A percentile compares a stretch with the other conserved stretches of the same genome.
Evolutionary conservation across 2,888 invertebrate species (phyloP).

Genomic region (Cephalotes varians): DNA sequence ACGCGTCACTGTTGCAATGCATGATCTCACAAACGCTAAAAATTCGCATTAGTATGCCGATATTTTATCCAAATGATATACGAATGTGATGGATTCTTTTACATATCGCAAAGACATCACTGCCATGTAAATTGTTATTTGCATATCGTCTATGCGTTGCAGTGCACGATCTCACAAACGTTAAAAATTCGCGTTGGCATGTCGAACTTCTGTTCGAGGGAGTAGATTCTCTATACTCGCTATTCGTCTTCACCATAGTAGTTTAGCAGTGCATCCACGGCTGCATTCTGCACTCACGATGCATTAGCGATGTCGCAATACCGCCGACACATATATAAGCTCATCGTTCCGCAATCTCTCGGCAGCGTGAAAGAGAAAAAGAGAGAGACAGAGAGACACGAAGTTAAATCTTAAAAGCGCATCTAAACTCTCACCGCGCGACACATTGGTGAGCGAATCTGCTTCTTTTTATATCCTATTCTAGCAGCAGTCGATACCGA

Average conservation of each 20-base stretch:
- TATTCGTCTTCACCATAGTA: conserved; percentile 48
- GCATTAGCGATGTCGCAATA: conserved; percentile 73
- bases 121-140: neutral
- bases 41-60: neutral
- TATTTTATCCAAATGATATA: neutral
- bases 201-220: conserved; percentile 26
- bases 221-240: conserved; percentile 40
- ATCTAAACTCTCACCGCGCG: conserved; percentile 51
- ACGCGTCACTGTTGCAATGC: too few relatives aligned
- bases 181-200: conserved; percentile 42
- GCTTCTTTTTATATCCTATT: conserved; percentile 51
- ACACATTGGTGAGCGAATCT: conserved; percentile 20
- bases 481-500: neutral
- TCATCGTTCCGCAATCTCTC: conserved; percentile 44
- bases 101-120: neutral
- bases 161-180: neutral
- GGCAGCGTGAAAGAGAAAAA: conserved; percentile 44
- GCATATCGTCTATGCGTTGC: neutral
- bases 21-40: too few relatives aligned
- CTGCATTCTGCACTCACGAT: conserved; percentile 67
- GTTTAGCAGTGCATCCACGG: conserved; percentile 69
- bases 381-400: conserved; percentile 3
- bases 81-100: neutral
- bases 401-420: conserved; percentile 60
- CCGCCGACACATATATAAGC: conserved; percentile 39